A percentile compares a stretch with the other conserved stretches of the same genome.
Conservation (phyloP, 2,113 vertebrate genomes). For the Spea bombifrons region DNA sequence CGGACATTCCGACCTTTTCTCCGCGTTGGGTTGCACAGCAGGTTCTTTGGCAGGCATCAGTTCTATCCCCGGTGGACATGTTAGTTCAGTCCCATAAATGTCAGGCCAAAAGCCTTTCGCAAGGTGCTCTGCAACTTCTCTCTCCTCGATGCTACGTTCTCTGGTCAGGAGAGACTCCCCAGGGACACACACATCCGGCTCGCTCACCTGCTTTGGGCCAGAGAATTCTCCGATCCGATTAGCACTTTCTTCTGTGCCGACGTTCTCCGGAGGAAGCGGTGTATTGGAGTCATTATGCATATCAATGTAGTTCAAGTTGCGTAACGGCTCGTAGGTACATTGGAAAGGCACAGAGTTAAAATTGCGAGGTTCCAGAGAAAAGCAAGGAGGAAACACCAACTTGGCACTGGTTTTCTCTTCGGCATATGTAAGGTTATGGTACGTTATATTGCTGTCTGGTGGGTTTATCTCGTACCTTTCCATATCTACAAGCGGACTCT, state of each 20-base stretch:
- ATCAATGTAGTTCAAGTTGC: constrained; percentile 58
- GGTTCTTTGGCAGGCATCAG: constrained; percentile 56
- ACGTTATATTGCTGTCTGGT: constrained; percentile 46
- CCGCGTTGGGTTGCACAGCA: constrained; percentile 63
- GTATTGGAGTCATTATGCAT: constrained; percentile 9
- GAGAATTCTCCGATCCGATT: not conserved
- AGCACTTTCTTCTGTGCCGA: constrained; percentile 50
- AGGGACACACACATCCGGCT: constrained; percentile 49
- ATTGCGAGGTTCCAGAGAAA: constrained; percentile 54
- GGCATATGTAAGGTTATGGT: constrained; percentile 37
- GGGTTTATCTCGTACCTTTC: constrained; percentile 50
- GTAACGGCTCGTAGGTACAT: constrained; percentile 62
- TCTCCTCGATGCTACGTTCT: constrained; percentile 83
- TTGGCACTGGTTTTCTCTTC: constrained; percentile 51
- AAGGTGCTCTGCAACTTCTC: constrained; percentile 92
- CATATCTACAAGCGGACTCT: constrained; percentile 57
- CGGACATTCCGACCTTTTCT: constrained; percentile 81
- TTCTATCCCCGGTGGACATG: constrained; percentile 58
- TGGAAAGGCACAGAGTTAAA: constrained; percentile 60
- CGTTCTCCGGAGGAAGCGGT: not conserved
- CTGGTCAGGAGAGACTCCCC: constrained; percentile 51
- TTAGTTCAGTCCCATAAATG: constrained; percentile 63
- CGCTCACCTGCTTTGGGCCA: constrained; percentile 16
- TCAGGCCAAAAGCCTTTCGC: constrained; percentile 92
- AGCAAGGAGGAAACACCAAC: constrained; percentile 49